Conservation (phyloP, 2,797 vertebrate species). For the Iguana delicatissima region DNA sequence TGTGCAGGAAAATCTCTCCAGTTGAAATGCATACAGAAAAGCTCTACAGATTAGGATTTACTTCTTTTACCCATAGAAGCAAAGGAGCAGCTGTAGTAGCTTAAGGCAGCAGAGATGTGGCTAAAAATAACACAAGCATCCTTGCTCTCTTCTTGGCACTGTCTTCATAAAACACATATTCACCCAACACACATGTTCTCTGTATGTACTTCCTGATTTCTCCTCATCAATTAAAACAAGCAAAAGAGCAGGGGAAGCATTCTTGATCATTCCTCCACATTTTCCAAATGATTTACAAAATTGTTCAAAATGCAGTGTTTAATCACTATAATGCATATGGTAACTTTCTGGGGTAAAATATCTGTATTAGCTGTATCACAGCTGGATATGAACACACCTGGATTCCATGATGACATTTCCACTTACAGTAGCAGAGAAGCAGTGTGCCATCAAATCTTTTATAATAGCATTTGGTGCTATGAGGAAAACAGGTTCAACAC, state of each 20-base stretch:
- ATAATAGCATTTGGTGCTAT: not conserved
- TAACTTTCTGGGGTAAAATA: not conserved
- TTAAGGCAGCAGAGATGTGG: constrained; percentile 31
- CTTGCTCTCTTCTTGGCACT: constrained; percentile 14
- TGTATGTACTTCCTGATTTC: not conserved
- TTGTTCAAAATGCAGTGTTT: not conserved
- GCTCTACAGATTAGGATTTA: constrained; percentile 39
- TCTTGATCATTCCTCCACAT: not conserved
- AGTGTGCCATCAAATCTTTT: no score
- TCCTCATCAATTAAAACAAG: not conserved
- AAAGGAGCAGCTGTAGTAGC: not conserved
- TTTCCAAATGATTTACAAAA: constrained; percentile 2
- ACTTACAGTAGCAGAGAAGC: not conserved
- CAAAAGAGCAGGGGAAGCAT: not conserved
- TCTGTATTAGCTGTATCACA: not conserved
- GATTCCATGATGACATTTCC: not conserved
- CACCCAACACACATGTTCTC: constrained; percentile 9
- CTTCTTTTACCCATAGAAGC: constrained; percentile 32
- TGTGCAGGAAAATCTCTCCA: constrained; percentile 17
- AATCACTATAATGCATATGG: not conserved
- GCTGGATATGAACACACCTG: no score
- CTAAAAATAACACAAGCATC: constrained; percentile 33
- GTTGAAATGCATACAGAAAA: constrained; percentile 8
- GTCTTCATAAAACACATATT: constrained; percentile 13
- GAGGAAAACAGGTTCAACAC: not conserved